These are phyloP conservation scores for Palythoa grandiflora DNA, from an alignment of 92 coral and sea anemone genomes.

Conservation along the genomic window DNA sequence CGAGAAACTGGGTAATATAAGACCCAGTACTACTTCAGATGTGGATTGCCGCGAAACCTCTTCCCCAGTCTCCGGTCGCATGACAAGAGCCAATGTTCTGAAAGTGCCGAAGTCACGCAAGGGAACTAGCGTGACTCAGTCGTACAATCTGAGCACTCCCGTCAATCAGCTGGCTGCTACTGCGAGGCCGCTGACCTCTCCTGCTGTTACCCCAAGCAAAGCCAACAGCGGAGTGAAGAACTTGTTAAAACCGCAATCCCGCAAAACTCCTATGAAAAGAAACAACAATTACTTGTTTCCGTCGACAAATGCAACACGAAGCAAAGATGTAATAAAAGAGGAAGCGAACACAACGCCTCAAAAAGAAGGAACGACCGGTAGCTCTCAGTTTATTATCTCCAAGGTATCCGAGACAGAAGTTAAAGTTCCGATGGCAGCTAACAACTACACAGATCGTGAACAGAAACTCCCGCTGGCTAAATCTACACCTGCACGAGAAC, in stretches of 20 bases:
- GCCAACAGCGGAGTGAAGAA: neutral
- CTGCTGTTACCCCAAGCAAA: slow-evolving; percentile 38
- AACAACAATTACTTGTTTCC: slow-evolving; percentile 24
- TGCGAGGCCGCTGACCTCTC: slow-evolving; percentile 27
- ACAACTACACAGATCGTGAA: neutral
- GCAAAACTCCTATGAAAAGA: neutral
- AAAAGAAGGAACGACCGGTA: neutral
- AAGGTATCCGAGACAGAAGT: slow-evolving; percentile 43
- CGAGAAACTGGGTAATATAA: slow-evolving; percentile 37
- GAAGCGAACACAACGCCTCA: neutral
- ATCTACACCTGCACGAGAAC: neutral
- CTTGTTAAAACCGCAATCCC: slow-evolving; percentile 5
- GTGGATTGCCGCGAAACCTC: neutral
- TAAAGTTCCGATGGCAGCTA: slow-evolving; percentile 22
- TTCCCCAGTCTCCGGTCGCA: neutral
- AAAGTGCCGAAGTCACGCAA: slow-evolving; percentile 26
- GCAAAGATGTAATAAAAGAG: slow-evolving; percentile 10
- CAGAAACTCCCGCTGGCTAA: neutral
- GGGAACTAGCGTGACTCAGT: slow-evolving; percentile 21
- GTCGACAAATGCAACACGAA: neutral
- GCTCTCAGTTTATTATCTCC: slow-evolving; percentile 25
- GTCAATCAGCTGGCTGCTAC: neutral
- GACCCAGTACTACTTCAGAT: slow-evolving; percentile 44
- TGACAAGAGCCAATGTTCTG: slow-evolving; percentile 32
- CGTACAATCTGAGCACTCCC: slow-evolving; percentile 29